These are phyloP conservation scores for Chamaedrilus cognettii DNA, from an alignment of 2,888 invertebrate genomes.

Conservation along the genomic window DNA sequence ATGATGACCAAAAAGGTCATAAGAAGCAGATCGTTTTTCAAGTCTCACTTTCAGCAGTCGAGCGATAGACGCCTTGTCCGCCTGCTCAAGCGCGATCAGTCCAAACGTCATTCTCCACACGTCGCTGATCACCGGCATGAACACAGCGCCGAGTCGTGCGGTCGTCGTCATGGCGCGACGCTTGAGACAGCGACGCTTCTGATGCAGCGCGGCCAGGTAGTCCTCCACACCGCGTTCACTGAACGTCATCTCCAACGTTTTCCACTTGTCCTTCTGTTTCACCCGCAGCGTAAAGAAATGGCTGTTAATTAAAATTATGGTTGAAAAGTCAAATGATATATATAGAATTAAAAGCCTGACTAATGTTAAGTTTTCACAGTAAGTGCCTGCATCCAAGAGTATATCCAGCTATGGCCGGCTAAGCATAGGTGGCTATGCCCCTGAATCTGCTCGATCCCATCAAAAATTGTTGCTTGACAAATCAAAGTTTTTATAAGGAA, in stretches of 20 bases:
- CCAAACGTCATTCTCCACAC: not conserved
- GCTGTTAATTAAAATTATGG: too few species aligned
- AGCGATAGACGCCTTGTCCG: not conserved
- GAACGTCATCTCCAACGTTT: not conserved
- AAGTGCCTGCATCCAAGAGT: too few species aligned
- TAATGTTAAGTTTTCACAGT: too few species aligned
- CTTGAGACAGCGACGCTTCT: not conserved
- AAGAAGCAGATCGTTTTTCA: not conserved
- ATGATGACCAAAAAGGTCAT: not conserved
- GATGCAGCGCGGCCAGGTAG: not conserved
- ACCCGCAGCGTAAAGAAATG: too few species aligned
- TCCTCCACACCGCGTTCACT: not conserved
- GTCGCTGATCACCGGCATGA: not conserved
- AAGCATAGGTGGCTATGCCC: too few species aligned
- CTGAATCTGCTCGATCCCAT: too few species aligned
- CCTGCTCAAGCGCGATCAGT: not conserved
- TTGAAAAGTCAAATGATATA: too few species aligned
- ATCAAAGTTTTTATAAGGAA: too few species aligned
- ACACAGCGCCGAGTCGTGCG: not conserved
- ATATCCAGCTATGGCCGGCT: too few species aligned
- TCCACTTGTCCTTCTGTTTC: not conserved
- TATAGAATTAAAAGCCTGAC: too few species aligned
- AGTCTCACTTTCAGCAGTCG: not conserved
- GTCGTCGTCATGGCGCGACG: not conserved
- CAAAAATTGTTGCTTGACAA: too few species aligned